Evolutionary conservation across 2,797 vertebrate genomes (phyloP).

Genomic region (Hippoglossus hippoglossus): DNA sequence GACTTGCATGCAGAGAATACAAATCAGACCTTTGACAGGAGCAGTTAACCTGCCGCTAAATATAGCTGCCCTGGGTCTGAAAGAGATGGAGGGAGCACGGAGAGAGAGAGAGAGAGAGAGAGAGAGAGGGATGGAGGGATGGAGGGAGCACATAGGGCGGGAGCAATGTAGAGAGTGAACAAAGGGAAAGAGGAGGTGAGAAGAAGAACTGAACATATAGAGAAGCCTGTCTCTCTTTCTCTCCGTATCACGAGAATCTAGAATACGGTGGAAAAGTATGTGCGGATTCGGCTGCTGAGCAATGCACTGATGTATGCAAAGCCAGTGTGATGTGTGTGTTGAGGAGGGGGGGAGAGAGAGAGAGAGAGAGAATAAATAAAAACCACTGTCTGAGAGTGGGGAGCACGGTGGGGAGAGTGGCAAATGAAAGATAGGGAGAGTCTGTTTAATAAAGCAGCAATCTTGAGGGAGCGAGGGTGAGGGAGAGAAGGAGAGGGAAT

Average conservation of each 20-base stretch:
- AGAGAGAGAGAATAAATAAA: conserved; percentile 61
- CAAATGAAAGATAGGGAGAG: conserved; percentile 81
- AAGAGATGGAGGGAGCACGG: conserved; percentile 64
- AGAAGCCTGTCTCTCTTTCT: conserved; percentile 26
- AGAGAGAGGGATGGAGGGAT: conserved; percentile 37
- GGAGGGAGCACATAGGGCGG: conserved; percentile 56
- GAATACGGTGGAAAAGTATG: conserved; percentile 29
- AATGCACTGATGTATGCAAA: conserved; percentile 51
- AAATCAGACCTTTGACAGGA: conserved; percentile 86
- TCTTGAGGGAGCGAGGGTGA: conserved; percentile 72
- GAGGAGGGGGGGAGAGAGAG: background rate
- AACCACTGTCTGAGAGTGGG: conserved; percentile 44
- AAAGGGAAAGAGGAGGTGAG: conserved; percentile 51
- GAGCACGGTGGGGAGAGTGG: conserved; percentile 63
- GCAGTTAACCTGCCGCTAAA: conserved; percentile 86
- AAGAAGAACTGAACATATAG: conserved; percentile 18
- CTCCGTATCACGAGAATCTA: background rate
- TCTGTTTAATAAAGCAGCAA: conserved; percentile 83
- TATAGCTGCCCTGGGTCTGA: conserved; percentile 82
- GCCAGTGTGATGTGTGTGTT: conserved; percentile 32
- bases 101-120: conserved; percentile 31
- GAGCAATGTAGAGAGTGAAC: conserved; percentile 50
- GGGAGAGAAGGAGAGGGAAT: conserved; percentile 75
- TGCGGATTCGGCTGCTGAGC: conserved; percentile 50
- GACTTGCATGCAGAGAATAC: conserved; percentile 83